A percentile compares a stretch with the other conserved stretches of the same genome.
Evolutionary conservation across 1,140 invertebrate genomes (phyloP).

Genomic region (Pogonomyrmex barbatus): DNA sequence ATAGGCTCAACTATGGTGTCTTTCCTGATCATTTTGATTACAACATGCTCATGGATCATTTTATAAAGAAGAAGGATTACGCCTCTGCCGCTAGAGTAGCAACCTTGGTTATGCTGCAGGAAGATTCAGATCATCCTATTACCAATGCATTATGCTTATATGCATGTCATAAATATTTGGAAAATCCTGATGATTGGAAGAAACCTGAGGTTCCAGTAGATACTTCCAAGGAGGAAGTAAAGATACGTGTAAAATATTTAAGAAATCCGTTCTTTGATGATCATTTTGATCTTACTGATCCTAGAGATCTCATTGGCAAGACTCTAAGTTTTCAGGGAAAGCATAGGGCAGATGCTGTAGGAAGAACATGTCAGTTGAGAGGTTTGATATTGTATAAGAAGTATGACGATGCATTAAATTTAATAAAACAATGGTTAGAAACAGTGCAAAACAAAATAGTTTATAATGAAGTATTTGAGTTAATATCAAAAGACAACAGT

Average conservation of each 20-base stretch:
- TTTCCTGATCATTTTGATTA: conserved; percentile 93
- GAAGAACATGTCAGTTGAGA: conserved; percentile 89
- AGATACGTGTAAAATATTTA: conserved; percentile 92
- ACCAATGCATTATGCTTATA: conserved; percentile 90
- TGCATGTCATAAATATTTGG: conserved; percentile 92
- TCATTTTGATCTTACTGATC: conserved; percentile 93
- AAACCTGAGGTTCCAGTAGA: conserved; percentile 81
- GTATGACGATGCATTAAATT: conserved; percentile 86
- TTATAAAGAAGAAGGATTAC: conserved; percentile 90
- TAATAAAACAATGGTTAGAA: conserved; percentile 81
- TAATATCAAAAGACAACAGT: conserved; percentile 80
- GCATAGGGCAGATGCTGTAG: conserved; percentile 86
- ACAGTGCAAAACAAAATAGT: conserved; percentile 78
- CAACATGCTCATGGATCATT: conserved; percentile 94
- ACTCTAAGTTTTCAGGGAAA: conserved; percentile 89
- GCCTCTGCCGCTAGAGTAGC: conserved; percentile 92
- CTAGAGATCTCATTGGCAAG: conserved; percentile 91
- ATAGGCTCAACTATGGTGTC: conserved; percentile 95
- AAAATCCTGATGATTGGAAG: conserved; percentile 87
- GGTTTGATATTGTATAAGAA: conserved; percentile 90
- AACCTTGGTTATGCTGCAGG: conserved; percentile 94
- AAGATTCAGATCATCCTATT: conserved; percentile 92
- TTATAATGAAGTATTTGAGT: conserved; percentile 83
- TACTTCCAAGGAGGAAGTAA: conserved; percentile 89
- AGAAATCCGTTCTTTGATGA: conserved; percentile 94